phyloP scores from a whole-genome alignment of 2,113 vertebrate species.

The Rhizomys pruinosus region DNA sequence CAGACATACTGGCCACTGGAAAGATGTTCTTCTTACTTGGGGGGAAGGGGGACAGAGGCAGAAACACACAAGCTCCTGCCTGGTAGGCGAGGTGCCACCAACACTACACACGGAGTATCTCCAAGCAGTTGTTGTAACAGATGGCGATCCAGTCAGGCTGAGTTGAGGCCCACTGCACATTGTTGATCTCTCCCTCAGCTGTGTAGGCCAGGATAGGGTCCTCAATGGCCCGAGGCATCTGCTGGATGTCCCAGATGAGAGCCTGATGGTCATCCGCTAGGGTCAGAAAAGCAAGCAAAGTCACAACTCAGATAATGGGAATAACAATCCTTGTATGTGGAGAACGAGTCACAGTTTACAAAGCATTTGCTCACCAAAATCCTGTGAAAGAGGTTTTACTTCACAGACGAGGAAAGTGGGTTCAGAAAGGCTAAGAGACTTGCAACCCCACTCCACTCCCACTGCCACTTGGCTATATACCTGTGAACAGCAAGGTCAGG shows the following conservation, averaged over 20 bases:
- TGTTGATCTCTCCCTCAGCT: conserved; percentile 99
- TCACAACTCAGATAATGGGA: conserved; percentile 6
- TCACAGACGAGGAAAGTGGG: not conserved
- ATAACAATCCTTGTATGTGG: not conserved
- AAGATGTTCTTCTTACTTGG: conserved; percentile 86
- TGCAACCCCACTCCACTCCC: not conserved
- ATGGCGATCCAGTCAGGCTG: conserved; percentile 99
- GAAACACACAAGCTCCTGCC: conserved; percentile 79
- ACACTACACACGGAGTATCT: conserved; percentile 96
- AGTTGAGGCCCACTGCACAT: conserved; percentile 99
- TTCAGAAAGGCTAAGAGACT: not conserved
- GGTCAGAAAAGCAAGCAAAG: conserved; percentile 50
- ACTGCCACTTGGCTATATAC: not conserved
- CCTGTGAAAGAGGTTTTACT: not conserved
- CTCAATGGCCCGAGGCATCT: conserved; percentile 99
- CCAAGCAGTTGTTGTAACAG: conserved; percentile 99
- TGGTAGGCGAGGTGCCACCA: conserved; percentile 48
- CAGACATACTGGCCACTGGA: conserved; percentile 87
- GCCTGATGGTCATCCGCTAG: conserved; percentile 99
- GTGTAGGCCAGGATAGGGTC: conserved; percentile 99
- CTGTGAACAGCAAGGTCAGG: not conserved
- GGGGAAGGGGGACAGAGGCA: conserved; percentile 77
- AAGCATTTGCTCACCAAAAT: conserved; percentile 14
- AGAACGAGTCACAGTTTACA: not conserved
- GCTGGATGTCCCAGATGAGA: conserved; percentile 99